phyloP scores from a whole-genome alignment of 2,113 vertebrate species.

The Cephalopholis sonnerati region DNA sequence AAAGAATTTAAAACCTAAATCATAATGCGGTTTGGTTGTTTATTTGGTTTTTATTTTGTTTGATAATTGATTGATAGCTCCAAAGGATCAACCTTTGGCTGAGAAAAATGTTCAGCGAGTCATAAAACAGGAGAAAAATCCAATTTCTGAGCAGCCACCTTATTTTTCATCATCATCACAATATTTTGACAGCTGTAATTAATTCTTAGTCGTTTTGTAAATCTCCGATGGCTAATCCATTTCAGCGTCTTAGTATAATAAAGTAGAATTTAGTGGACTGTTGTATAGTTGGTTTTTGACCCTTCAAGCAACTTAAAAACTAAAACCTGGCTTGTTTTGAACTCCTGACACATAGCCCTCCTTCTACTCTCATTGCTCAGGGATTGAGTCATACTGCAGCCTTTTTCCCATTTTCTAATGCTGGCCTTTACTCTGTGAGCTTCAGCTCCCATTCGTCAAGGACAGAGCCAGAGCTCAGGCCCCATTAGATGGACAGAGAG shows the following conservation, averaged over 20 bases:
- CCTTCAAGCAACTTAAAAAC: conserved; percentile 9
- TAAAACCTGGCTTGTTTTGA: conserved; percentile 51
- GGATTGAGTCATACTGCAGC: conserved; percentile 65
- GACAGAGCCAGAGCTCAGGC: conserved; percentile 56
- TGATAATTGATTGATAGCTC: conserved; percentile 55
- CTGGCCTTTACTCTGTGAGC: conserved; percentile 47
- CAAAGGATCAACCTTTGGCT: conserved; percentile 57
- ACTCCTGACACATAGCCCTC: conserved; percentile 33
- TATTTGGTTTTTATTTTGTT: conserved; percentile 70
- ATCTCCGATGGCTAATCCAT: conserved; percentile 35
- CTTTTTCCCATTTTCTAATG: conserved; percentile 50
- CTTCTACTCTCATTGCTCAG: conserved; percentile 67
- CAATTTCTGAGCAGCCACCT: neutral
- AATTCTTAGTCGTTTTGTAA: conserved; percentile 26
- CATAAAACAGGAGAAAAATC: conserved; percentile 27
- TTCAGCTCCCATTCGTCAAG: conserved; percentile 71
- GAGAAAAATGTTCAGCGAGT: neutral
- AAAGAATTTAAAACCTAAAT: conserved; percentile 68
- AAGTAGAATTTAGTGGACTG: conserved; percentile 35
- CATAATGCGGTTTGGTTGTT: conserved; percentile 66
- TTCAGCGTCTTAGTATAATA: conserved; percentile 26
- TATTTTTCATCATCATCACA: conserved; percentile 44
- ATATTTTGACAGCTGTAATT: conserved; percentile 56
- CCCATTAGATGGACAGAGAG: conserved; percentile 68
- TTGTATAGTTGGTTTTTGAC: conserved; percentile 40